A percentile compares a stretch with the other conserved stretches of the same genome.
Evolutionary conservation across 2,113 vertebrate genomes (phyloP).

Genomic region (Pedetes capensis): DNA sequence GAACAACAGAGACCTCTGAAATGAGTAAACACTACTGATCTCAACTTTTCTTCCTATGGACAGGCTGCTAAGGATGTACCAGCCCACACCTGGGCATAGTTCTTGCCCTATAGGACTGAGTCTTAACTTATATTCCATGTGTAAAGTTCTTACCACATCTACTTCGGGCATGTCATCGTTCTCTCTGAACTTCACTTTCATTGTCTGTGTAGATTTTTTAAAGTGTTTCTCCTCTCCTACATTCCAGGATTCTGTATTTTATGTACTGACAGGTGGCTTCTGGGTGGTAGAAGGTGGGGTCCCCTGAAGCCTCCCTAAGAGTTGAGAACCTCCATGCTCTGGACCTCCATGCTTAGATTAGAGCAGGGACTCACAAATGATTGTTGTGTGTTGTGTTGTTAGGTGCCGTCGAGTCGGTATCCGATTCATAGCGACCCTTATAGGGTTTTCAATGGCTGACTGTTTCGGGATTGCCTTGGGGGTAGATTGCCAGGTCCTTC

Average conservation of each 20-base stretch:
- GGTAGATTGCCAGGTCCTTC: too few relatives aligned
- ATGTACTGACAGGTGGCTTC: background rate
- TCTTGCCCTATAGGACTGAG: background rate
- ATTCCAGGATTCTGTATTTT: constrained; percentile 31
- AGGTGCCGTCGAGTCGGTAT: too few relatives aligned
- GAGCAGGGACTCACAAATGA: background rate
- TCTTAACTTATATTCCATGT: background rate
- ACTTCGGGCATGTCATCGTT: background rate
- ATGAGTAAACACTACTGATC: background rate
- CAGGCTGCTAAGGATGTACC: background rate
- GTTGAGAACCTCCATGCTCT: background rate
- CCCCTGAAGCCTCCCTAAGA: background rate
- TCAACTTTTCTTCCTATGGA: background rate
- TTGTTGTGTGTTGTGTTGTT: too few relatives aligned
- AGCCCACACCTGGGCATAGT: background rate
- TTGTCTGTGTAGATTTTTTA: background rate
- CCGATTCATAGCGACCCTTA: too few relatives aligned
- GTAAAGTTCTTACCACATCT: background rate
- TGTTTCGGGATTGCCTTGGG: too few relatives aligned
- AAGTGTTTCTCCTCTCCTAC: too few relatives aligned
- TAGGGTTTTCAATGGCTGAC: too few relatives aligned
- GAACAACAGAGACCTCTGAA: background rate
- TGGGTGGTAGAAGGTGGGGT: background rate
- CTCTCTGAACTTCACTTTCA: background rate
- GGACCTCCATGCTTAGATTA: background rate